Evolutionary conservation across 2,888 invertebrate genomes (phyloP), one percentile per base, ranked within the genome.

Genomic region (Boloria euphrosyne): DNA sequence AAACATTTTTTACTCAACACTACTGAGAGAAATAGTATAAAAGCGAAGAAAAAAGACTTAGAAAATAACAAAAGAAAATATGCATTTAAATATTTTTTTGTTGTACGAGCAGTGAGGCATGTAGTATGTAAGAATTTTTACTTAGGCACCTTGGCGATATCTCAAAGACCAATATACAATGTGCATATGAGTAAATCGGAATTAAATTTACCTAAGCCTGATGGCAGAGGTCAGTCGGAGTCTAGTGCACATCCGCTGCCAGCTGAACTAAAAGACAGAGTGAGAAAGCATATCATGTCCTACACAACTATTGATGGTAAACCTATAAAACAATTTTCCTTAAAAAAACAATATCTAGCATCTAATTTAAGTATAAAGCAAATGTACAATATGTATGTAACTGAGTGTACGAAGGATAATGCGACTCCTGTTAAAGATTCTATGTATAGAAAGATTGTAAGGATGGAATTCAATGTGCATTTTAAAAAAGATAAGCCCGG

Each of bases 361-460:
- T 74, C 82, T 0, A 81, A 73, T 76, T 77, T 89, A 52, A 90
- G 80, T 53, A 78, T 89, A 43, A 90, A 88, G 78, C 84, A 89
- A 52, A 88, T 92, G 90, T 89, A 83, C 62, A 81, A 76, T 17
- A 83, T 86, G 85, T 91, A 91, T 75, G 79, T 75, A 47, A 80
- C 71, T 66, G 82, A 85, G 1, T 90, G 88, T 65, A 77, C 71
- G 55, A 84, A 81, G 47, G 85, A 88, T 1, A 80, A 80, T 69
- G 55, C 77, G 1, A 73, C 72, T 13, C 75, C 83, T 13, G 90
- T 90, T 0, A 91, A 90, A 74, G 89, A 90, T 67, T 90, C 90
- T 0, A 92, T 92, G 91, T 92, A 90, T 63, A 87, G 91, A 65
- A 90, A 89, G 75, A 92, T 92, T 68, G 85, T 90, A 71, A 87